These are phyloP conservation scores for Atta texana DNA, from an alignment of 1,140 invertebrate genomes.

Conservation along the genomic window DNA sequence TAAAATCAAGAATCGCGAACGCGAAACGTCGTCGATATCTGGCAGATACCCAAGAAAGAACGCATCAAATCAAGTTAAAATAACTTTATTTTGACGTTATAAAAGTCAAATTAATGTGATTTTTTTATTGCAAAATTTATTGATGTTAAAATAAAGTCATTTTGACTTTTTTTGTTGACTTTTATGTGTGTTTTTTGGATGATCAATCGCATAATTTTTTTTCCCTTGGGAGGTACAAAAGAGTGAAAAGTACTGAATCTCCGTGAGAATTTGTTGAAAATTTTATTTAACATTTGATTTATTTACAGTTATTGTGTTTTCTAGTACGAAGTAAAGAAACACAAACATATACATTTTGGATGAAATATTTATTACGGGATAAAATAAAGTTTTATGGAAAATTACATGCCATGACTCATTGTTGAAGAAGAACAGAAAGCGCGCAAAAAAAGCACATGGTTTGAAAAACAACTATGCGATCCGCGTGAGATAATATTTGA, in stretches of 20 bases:
- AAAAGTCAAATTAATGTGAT: no score
- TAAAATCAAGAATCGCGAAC: neutral
- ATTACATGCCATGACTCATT: neutral
- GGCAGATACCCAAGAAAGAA: no score
- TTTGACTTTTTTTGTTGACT: no score
- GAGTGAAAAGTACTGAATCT: neutral
- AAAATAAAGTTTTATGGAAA: neutral
- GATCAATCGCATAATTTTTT: neutral
- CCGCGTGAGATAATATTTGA: neutral
- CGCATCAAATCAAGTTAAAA: no score
- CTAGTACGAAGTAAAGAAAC: neutral
- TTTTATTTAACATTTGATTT: neutral
- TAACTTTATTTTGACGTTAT: no score
- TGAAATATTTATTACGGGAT: neutral
- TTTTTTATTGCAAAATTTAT: no score
- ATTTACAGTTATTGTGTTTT: neutral
- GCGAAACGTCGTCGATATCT: neutral
- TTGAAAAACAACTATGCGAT: neutral
- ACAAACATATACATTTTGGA: neutral
- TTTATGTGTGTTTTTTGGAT: no score
- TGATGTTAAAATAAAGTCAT: no score
- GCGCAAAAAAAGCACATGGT: neutral
- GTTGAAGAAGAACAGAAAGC: neutral
- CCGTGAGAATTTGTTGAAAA: neutral
- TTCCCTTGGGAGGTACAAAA: neutral